These are phyloP conservation scores for Melangyna quadrimaculata DNA, from an alignment of 2,888 invertebrate species.

Conservation along the genomic window DNA sequence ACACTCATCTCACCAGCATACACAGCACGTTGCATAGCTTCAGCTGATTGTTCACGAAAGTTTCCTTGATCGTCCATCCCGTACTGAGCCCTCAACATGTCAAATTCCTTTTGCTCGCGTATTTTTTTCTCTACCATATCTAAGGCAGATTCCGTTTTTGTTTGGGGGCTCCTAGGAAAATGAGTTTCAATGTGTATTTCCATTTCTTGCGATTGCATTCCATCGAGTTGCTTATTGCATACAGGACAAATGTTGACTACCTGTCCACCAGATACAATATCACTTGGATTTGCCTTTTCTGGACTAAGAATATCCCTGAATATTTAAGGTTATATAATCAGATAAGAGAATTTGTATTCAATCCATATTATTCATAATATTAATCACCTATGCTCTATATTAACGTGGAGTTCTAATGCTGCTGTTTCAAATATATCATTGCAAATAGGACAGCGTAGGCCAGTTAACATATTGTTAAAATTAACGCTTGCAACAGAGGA, in stretches of 20 bases:
- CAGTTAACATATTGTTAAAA: constrained; percentile 80
- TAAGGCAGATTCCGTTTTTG: constrained; percentile 75
- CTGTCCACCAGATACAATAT: constrained; percentile 74
- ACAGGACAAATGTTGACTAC: constrained; percentile 81
- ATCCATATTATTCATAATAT: constrained; percentile 83
- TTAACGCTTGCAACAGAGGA: constrained; percentile 80
- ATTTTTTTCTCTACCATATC: constrained; percentile 87
- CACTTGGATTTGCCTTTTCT: constrained; percentile 72
- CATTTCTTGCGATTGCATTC: constrained; percentile 82
- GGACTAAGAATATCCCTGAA: constrained; percentile 76
- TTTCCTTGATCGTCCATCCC: constrained; percentile 95
- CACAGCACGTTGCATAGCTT: constrained; percentile 91
- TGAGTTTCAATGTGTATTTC: constrained; percentile 91
- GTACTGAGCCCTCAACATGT: constrained; percentile 90
- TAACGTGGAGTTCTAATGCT: constrained; percentile 92
- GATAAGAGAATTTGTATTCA: constrained; percentile 75
- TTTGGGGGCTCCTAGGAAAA: constrained; percentile 82
- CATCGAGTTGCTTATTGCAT: constrained; percentile 81
- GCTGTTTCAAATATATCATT: constrained; percentile 87
- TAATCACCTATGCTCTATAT: constrained; percentile 90
- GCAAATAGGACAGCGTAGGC: constrained; percentile 90
- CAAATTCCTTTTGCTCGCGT: constrained; percentile 91
- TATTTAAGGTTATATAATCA: constrained; percentile 4
- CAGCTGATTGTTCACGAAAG: constrained; percentile 87
- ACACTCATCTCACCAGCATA: constrained; percentile 93